Evolutionary conservation across 35 echinoderm and acorn worm genomes (phyloP), one percentile per base, ranked within the genome.

Genomic region (Hemicentrotus pulcherrimus): DNA sequence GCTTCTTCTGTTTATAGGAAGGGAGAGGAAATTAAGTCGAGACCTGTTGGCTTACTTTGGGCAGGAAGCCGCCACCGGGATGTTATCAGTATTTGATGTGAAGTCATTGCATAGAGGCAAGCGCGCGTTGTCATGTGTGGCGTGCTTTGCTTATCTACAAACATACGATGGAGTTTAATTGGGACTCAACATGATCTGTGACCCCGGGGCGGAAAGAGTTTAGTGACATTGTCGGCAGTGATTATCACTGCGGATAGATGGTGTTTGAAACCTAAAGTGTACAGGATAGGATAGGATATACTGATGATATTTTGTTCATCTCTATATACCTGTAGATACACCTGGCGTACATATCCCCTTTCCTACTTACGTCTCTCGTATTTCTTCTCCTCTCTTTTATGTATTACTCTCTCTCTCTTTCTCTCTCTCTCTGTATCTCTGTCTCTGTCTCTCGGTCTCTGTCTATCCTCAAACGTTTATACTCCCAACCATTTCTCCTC

Each of bases 1-100:
- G 7, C 35, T 55, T 55, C 50, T 78, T 78, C 65, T 28, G 65
- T 78, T 90, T n/a, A 32, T 18, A 90, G 31, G 88, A 30, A 85
- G 33, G 86, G 86, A 41, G 88, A 90, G 88, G 46, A 90, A 90
- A 90, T 90, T 90, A 90, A 90, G 88, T 90, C 88, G 46, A 47
- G 88, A 90, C 32, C 88, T 90, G 88, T 90, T 90, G 46, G 88
- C 88, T 33, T 90, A 45, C 32, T 90, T 90, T 90, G 32, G 88
- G 46, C 32, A 5, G 32, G 88, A 90, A 90, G 46, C 88, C 88
- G 88, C 88, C 88, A 47, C 18, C 46, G 46, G 88, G 88, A 22
- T 90, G 88, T 90, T 90, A 90, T 90, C 88, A 16, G 88, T 90
- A 30, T 90, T 47, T 90, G 88, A 90, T 90, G 88, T 90, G 88